Base-by-base conservation (phyloP, 2,797 vertebrate species). In the Hipposideros larvatus region DNA sequence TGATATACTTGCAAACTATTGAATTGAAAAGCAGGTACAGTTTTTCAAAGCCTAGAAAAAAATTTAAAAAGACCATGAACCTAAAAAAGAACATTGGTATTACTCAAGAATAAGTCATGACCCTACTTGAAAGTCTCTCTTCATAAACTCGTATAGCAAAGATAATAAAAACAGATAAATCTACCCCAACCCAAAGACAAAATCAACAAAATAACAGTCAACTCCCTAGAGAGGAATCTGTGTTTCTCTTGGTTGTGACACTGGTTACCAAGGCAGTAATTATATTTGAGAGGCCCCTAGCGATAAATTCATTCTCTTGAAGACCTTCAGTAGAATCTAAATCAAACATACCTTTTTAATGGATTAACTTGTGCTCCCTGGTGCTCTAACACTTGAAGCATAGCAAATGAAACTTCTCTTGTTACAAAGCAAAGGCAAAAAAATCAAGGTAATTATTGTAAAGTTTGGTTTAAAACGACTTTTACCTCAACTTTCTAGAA, bases 1-100 rank as follows among this genome's bases (percentile, higher is more conserved):
- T 46, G 22, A 96, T 93, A 90, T 2, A 59, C 9, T 53, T 87
- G 48, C 65, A 95, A 91, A 80, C 18, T 48, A 46, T 15, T 79
- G 55, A 53, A 24, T 34, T 93, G 83, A 61, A 94, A 96, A 94
- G 78, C 84, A 77, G 9, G 6, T 28, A 46, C 0, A 59, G 28
- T 16, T 11, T 91, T 96, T 48, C 46, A 57, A 82, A 87, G 10
- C 46, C 22, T 66, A 53, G 90, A 66, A 41, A 78, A 86, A 55
- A 41, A 7, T 37, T 37, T 3, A 51, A 73, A 5, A 92, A 75
- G 31, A 2, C 4, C 24, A 51, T 43, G 16, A 87, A 79, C 14
- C 43, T 87, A 55, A 83, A 92, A 90, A 94, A 91, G 41, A 83
- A 93, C 90, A 87, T 31, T 84, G 10, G 28, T 93, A 70, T 93